Base-by-base conservation (phyloP, 2,113 vertebrate species). In the Reinhardtius hippoglossoides region DNA sequence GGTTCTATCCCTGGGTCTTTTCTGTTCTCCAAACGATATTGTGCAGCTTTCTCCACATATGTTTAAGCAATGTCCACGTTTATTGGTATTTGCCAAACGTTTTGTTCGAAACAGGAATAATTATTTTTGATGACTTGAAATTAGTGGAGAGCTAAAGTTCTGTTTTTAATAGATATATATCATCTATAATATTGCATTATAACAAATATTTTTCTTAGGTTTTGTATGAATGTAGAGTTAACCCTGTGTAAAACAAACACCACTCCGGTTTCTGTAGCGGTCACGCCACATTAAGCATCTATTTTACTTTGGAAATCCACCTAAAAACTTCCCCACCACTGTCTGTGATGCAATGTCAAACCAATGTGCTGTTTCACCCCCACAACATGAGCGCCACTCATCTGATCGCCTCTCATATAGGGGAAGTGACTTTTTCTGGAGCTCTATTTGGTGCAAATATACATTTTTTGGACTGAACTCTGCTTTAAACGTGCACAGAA, bases 291-390 rank as follows among this genome's bases (percentile, higher is more conserved):
- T 23, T 54, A 9, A 37, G 10, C 24, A 42, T 35, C 21, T 40
- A 13, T n/a, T 57, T 40, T 24, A 1, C 20, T 72, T 55, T 1
- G 46, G 42, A 67, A 60, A 55, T 72, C 18, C 26, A 26, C 31
- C 31, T 31, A 31, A 31, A 31, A 31, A 31, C 31, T n/a, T 40
- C 57, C 63, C 56, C 21, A 31, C 15, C 20, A 14, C n/a, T 23
- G 35, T 54, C 57, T 69, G 24, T 66, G 15, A 9, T n/a, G 9
- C 18, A 24, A 1, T n/a, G 20, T 8, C 44, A 24, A 44, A 46
- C 18, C 31, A 57, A 21, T 50, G 21, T 63, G 40, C 60, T 54
- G 46, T 37, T 72, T 64, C 7, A 63, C 40, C 27, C 55, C 40
- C 9, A 9, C 18, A 24, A 24, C 61, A 24, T 8, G 0, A 18